phyloP scores from a whole-genome alignment of 2,113 vertebrate genomes.

The Ascaphus truei region DNA sequence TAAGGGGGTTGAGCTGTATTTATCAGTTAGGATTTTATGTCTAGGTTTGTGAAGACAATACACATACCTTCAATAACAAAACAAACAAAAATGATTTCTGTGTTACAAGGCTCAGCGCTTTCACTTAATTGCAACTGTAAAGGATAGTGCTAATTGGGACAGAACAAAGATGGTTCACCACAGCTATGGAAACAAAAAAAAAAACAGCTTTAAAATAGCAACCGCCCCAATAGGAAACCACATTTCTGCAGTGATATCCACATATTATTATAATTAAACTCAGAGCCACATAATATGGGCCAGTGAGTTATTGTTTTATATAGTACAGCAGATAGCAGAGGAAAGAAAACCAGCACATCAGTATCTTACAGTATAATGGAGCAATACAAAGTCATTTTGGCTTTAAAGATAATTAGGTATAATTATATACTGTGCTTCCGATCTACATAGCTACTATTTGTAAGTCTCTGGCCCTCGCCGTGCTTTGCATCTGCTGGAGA shows the following conservation, averaged over 20 bases:
- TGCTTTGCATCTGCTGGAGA: constrained; percentile 22
- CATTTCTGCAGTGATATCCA: background rate
- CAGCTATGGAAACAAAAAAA: too few relatives aligned
- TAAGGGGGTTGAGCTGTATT: too few relatives aligned
- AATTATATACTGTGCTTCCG: constrained; percentile 35
- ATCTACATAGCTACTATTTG: constrained; percentile 27
- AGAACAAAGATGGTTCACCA: too few relatives aligned
- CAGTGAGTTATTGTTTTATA: constrained; percentile 25
- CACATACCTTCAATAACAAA: too few relatives aligned
- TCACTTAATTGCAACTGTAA: too few relatives aligned
- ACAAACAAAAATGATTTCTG: too few relatives aligned
- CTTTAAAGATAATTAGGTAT: constrained; percentile 37
- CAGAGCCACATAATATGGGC: background rate
- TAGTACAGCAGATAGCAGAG: constrained; percentile 3
- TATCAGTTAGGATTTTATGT: too few relatives aligned
- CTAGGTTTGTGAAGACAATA: too few relatives aligned
- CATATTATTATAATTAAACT: background rate
- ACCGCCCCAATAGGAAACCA: too few relatives aligned
- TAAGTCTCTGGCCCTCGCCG: constrained; percentile 33
- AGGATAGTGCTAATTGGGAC: too few relatives aligned
- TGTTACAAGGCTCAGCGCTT: too few relatives aligned
- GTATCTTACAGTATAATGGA: constrained; percentile 25
- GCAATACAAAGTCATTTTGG: constrained; percentile 34
- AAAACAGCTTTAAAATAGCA: too few relatives aligned
- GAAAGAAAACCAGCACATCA: constrained; percentile 1